Base-by-base conservation (phyloP, 2,888 invertebrate species). In the Meghimatium bilineatum region DNA sequence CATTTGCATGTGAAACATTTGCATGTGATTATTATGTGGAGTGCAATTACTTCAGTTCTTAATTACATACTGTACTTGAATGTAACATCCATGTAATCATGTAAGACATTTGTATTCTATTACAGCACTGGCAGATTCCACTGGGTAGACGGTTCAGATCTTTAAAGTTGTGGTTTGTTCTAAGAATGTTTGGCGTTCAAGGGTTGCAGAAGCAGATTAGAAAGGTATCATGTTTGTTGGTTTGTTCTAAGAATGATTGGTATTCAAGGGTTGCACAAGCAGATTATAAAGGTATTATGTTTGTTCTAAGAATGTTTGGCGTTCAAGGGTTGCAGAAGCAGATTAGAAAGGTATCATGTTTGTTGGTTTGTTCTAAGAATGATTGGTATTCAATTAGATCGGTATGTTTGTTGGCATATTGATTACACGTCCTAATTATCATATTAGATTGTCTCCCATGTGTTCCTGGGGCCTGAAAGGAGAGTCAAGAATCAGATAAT, bases 141-240 rank as follows among this genome's bases (percentile, higher is more conserved):
- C 94, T 98, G 38, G 97, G 97, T 0, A 95, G 98, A 85, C 95
- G 97, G 88, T 98, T 98, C 93, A 95, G 98, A 75, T 96, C 98
- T 0, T 94, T 98, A 34, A 98, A 98, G 93, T 94, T 98, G n/a
- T 98, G 98, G 98, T 97, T 97, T 86, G 97, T 97, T 0, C 94
- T 98, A 89, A 95, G 97, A 87, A 94, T 96, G 83, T 96, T 96
- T 89, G 98, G 98, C 0, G 95, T 96, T 6, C 89, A 96, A 91
- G 97, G 97, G 6, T 94, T 98, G 8, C 96, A 96, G 89, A 95
- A 95, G 8, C 83, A 83, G 63, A 84, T 84, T 23, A 36, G 80
- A 74, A 84, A 84, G 75, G 80, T 80, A 71, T 29, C 20, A 14
- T 34, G 32, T 66, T 66, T 12, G 0, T 32, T 32, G 1, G 32